Conservation (phyloP, 35 echinoderm and acorn worm species). For the Eucidaris tribuloides region DNA sequence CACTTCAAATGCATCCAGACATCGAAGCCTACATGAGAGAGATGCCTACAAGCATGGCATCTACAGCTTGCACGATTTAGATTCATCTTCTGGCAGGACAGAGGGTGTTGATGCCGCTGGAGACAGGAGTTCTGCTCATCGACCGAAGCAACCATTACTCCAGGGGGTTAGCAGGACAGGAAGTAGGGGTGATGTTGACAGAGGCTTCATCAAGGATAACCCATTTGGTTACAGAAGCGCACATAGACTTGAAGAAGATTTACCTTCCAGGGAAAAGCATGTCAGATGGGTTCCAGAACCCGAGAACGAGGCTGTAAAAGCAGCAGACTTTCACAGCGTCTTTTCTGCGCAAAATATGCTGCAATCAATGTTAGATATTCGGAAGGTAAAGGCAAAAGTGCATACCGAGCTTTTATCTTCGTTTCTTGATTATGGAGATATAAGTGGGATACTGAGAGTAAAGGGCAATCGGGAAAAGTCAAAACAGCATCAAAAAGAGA, state of each 20-base stretch:
- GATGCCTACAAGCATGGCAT: too few relatives aligned
- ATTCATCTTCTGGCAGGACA: not conserved
- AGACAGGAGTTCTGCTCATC: not conserved
- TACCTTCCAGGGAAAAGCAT: not conserved
- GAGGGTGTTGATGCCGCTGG: not conserved
- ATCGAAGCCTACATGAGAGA: not conserved
- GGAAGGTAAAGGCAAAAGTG: slow-evolving; percentile 41
- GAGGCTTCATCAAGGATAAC: not conserved
- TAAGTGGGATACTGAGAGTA: too few relatives aligned
- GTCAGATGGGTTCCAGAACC: not conserved
- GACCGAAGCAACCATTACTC: not conserved
- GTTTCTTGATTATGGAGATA: slow-evolving; percentile 34
- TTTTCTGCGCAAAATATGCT: slow-evolving; percentile 62
- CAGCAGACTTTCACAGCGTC: slow-evolving; percentile 52
- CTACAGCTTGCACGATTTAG: too few relatives aligned
- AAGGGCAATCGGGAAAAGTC: too few relatives aligned
- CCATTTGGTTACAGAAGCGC: not conserved
- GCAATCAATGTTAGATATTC: slow-evolving; percentile 42
- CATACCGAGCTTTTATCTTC: slow-evolving; percentile 51
- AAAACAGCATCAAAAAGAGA: too few relatives aligned
- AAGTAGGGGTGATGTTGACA: not conserved
- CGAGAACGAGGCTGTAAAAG: slow-evolving; percentile 29
- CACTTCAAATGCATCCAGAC: not conserved
- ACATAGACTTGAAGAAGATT: not conserved
- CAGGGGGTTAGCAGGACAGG: not conserved